Evolutionary conservation across 2,888 invertebrate genomes (phyloP).

Genomic region (Polymixis flavicincta): DNA sequence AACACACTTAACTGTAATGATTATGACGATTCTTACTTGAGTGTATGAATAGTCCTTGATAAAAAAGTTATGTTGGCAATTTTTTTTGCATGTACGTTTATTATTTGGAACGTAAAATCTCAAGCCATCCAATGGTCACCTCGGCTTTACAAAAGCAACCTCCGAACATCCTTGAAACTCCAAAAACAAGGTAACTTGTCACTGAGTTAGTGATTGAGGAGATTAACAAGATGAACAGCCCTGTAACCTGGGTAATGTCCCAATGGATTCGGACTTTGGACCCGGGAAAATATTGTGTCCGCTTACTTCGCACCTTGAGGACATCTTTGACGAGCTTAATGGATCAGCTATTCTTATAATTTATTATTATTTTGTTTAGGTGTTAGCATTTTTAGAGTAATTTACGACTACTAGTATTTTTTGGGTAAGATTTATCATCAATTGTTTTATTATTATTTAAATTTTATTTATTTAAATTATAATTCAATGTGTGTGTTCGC

Average conservation of each 20-base stretch:
- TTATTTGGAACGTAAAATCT: neutral
- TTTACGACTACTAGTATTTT: neutral
- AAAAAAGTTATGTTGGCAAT: neutral
- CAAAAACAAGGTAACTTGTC: slow-evolving; percentile 51
- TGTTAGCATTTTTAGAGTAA: neutral
- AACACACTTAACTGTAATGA: neutral
- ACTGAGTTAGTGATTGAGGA: slow-evolving; percentile 38
- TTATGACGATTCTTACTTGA: neutral
- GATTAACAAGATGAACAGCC: slow-evolving; percentile 57
- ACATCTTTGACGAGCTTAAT: slow-evolving; percentile 15
- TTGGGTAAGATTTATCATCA: neutral
- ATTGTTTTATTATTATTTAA: neutral
- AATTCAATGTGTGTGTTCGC: neutral
- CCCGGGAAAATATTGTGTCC: slow-evolving; percentile 43
- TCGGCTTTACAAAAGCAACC: slow-evolving; percentile 4
- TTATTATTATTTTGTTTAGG: slow-evolving; percentile 10
- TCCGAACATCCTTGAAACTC: slow-evolving; percentile 25
- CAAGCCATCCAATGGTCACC: neutral
- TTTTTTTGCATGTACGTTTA: too few relatives aligned
- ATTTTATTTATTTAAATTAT: too few relatives aligned
- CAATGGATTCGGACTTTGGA: slow-evolving; percentile 40
- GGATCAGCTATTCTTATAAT: neutral
- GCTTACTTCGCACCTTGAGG: slow-evolving; percentile 35
- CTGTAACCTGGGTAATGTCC: slow-evolving; percentile 41
- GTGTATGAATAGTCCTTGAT: neutral